Conservation (phyloP, 2,888 invertebrate genomes). For the Chrysomela aeneicollis region DNA sequence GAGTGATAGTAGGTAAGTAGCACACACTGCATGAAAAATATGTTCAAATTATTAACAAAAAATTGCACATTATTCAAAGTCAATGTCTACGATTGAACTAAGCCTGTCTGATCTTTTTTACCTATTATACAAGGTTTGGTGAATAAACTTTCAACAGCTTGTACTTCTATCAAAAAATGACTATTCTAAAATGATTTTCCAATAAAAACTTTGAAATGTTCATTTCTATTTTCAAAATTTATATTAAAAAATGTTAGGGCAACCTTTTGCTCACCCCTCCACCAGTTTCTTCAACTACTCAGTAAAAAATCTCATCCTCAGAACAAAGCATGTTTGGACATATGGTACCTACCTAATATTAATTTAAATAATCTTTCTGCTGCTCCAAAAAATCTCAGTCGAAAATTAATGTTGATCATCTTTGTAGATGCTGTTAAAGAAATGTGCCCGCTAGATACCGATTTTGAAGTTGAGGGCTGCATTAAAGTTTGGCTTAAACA, state of each 20-base stretch:
- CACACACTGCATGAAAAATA: slow-evolving; percentile 11
- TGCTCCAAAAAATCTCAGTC: slow-evolving; percentile 16
- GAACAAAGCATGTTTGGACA: not conserved
- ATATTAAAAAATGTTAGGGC: too few relatives aligned
- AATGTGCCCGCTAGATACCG: slow-evolving; percentile 20
- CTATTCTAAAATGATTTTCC: slow-evolving; percentile 6
- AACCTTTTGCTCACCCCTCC: too few relatives aligned
- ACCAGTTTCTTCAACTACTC: not conserved
- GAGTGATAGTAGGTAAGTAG: slow-evolving; percentile 19
- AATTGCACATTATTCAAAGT: too few relatives aligned
- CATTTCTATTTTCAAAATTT: too few relatives aligned
- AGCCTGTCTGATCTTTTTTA: too few relatives aligned
- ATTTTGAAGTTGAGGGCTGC: slow-evolving; percentile 19
- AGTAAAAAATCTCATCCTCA: too few relatives aligned
- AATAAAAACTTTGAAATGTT: too few relatives aligned
- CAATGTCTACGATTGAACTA: too few relatives aligned
- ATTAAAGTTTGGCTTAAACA: slow-evolving; percentile 22
- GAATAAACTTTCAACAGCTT: too few relatives aligned
- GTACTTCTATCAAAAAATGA: slow-evolving; percentile 13
- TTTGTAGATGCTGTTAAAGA: slow-evolving; percentile 22
- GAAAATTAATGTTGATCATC: slow-evolving; percentile 12
- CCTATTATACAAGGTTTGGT: too few relatives aligned
- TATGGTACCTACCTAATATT: slow-evolving; percentile 7
- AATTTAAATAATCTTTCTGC: slow-evolving; percentile 7
- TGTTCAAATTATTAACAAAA: too few relatives aligned